These are phyloP conservation scores for Ridgeia piscesae DNA, from an alignment of 1,140 invertebrate genomes.

Conservation along the genomic window DNA sequence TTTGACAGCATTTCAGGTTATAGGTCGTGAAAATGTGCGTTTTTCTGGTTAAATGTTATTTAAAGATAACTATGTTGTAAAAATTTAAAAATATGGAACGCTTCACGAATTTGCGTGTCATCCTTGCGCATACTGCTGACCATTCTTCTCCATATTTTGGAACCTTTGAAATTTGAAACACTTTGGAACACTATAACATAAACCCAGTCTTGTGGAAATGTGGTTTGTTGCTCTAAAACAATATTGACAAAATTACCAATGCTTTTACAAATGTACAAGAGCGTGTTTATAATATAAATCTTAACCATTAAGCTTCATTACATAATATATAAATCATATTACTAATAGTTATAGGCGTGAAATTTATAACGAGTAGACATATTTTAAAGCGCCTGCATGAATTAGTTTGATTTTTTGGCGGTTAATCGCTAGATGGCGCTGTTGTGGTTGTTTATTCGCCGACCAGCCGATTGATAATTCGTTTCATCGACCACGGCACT, in stretches of 20 bases:
- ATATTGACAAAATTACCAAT: neutral
- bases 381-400: neutral
- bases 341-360: neutral
- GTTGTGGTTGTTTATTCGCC: neutral
- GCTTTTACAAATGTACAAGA: neutral
- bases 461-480: neutral
- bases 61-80: no score
- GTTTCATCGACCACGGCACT: neutral
- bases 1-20: no score
- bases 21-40: no score
- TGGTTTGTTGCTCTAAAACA: neutral
- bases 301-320: neutral
- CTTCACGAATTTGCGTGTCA: slow-evolving; percentile 75
- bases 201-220: neutral
- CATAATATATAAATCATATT: neutral
- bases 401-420: neutral
- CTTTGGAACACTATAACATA: neutral
- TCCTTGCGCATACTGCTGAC: slow-evolving; percentile 90
- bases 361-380: neutral
- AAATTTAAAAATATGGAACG: slow-evolving; percentile 23
- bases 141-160: slow-evolving; percentile 93
- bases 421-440: neutral
- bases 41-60: no score
- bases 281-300: neutral
- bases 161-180: slow-evolving; percentile 71